A percentile compares a stretch with the other conserved stretches of the same genome.
Evolutionary conservation across 2,113 vertebrate species (phyloP).

Genomic region (Ibidorhyncha struthersii): DNA sequence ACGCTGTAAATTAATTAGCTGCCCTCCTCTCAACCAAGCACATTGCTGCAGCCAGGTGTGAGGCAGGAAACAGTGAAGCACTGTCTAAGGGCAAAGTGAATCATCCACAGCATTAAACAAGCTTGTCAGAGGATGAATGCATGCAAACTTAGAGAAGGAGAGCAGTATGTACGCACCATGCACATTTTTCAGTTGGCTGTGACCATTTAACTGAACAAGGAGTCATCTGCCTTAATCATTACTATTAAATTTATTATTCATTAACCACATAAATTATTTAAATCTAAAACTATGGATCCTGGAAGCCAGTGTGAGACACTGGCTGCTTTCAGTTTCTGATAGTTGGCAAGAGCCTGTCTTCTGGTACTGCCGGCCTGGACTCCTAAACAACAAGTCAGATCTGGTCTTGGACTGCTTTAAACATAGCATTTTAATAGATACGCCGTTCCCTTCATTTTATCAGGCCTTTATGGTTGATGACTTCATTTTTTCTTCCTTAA

Average conservation of each 20-base stretch:
- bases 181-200: background rate
- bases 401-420: background rate
- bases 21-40: background rate
- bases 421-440: background rate
- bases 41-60: background rate
- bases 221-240: conserved; percentile 62
- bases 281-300: background rate
- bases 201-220: conserved; percentile 48
- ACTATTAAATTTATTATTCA: conserved; percentile 68
- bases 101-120: background rate
- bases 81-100: background rate
- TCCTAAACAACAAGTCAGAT: background rate
- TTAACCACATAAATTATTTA: conserved; percentile 50
- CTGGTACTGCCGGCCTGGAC: background rate
- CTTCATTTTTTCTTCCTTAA: background rate
- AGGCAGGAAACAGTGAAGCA: background rate
- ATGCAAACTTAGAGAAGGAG: background rate
- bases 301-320: background rate
- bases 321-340: background rate
- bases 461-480: background rate
- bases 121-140: background rate
- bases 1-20: background rate
- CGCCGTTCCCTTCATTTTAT: background rate
- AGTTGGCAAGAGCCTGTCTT: background rate
- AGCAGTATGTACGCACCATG: background rate